These are phyloP conservation scores for Schlechtendalia chinensis DNA, from an alignment of 1,140 invertebrate genomes.

Conservation along the genomic window DNA sequence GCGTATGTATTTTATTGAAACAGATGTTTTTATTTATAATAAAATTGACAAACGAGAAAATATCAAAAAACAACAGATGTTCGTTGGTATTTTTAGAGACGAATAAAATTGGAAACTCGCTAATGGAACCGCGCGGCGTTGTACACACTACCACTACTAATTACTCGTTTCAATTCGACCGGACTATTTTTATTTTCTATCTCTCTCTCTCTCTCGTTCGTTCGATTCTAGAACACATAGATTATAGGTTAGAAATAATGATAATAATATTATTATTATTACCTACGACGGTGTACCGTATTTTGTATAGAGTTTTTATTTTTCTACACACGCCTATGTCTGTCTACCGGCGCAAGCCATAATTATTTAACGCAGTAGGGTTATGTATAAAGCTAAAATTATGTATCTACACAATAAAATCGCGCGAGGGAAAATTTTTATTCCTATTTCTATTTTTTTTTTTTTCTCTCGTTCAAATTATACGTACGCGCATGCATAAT, in stretches of 20 bases:
- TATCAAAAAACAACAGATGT: constrained; percentile 48
- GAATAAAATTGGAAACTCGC: constrained; percentile 31
- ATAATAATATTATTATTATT: no score
- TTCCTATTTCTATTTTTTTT: no score
- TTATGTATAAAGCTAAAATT: constrained; percentile 24
- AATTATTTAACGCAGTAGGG: constrained; percentile 8
- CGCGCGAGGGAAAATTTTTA: background rate
- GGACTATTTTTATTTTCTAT: constrained; percentile 15
- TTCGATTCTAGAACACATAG: constrained; percentile 25
- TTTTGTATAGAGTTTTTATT: background rate
- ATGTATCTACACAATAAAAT: constrained; percentile 24
- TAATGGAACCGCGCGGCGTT: background rate
- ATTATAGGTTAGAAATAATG: constrained; percentile 27
- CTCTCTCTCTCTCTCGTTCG: no score
- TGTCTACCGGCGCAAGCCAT: background rate
- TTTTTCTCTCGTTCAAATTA: background rate
- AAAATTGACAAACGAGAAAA: constrained; percentile 48
- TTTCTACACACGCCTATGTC: constrained; percentile 10
- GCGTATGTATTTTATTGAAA: constrained; percentile 28
- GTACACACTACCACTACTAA: background rate
- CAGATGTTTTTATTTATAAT: constrained; percentile 48
- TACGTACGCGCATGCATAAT: background rate
- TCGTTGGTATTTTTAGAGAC: constrained; percentile 43
- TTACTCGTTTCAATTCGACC: constrained; percentile 33
- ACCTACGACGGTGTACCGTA: constrained; percentile 1